Base-by-base conservation (phyloP, 2,888 invertebrate species). In the Clusia tigrina region DNA sequence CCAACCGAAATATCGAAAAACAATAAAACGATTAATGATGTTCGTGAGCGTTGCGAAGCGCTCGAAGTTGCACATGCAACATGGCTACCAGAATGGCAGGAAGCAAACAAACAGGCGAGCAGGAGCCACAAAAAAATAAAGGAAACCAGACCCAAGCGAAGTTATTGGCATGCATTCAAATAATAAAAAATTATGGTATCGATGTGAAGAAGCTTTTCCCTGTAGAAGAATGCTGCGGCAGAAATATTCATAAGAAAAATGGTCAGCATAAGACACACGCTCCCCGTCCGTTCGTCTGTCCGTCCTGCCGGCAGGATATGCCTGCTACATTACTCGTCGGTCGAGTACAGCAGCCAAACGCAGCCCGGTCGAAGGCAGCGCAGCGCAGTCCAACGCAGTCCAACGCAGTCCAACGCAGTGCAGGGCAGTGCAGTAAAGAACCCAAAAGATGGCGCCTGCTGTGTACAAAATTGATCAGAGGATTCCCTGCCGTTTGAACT, bases 401-500 rank as follows among this genome's bases (percentile, higher is more conserved):
- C n/a, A n/a, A n/a, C n/a, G n/a, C n/a, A n/a, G 6, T 5, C 48
- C 6, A 9, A 18, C 18, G n/a, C 10, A 38, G 22, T 17, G 48
- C 46, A 57, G 57, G 24, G 24, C 52, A 18, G 55, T 60, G 66
- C 71, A 67, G 69, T 63, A n/a, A n/a, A 67, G 65, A 70, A 68
- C 54, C 63, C 68, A 70, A 76, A 78, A 77, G 77, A 79, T 80
- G 80, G 78, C 78, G 76, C 82, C 81, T 78, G 82, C 83, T 83
- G 83, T 77, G 82, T 80, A 71, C 75, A 79, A 83, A 83, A 83
- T 83, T 83, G 82, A 83, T 83, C 82, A 79, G 78, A 78, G 79
- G 82, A 81, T 79, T 82, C 83, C 83, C 83, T 83, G 83, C 80
- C 78, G 83, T 80, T 83, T 83, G 82, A 83, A 82, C 83, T 83